phyloP scores from a whole-genome alignment of 1,140 invertebrate genomes.

The Carposina sasakii region DNA sequence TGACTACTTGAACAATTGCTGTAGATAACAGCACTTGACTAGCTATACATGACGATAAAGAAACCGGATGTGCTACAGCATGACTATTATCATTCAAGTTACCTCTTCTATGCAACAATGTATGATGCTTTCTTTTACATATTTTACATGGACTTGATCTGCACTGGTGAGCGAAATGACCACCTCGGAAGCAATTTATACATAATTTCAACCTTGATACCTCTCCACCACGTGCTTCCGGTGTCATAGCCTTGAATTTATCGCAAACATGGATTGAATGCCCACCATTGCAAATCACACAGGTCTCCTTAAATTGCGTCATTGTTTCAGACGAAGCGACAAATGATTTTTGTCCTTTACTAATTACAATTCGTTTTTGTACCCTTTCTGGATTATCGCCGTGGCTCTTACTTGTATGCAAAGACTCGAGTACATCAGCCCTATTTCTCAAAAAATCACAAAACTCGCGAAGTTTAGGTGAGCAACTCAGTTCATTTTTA shows the following conservation, averaged over 20 bases:
- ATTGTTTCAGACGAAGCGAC: neutral
- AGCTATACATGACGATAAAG: too few relatives aligned
- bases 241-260: neutral
- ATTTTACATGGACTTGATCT: neutral
- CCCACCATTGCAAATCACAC: conserved; percentile 1
- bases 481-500: neutral
- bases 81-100: too few relatives aligned
- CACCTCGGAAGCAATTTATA: neutral
- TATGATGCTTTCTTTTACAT: conserved; percentile 2
- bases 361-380: neutral
- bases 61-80: neutral
- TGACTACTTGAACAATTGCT: conserved; percentile 7
- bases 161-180: neutral
- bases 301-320: neutral
- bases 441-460: neutral
- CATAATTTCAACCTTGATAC: neutral
- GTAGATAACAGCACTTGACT: conserved; percentile 6
- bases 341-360: neutral
- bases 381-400: neutral
- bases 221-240: neutral
- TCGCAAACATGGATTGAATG: neutral
- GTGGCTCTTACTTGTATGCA: too few relatives aligned
- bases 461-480: neutral
- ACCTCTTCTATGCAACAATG: neutral
- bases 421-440: neutral